These are phyloP conservation scores for Astur gentilis DNA, from an alignment of 2,113 vertebrate species.

Conservation along the genomic window DNA sequence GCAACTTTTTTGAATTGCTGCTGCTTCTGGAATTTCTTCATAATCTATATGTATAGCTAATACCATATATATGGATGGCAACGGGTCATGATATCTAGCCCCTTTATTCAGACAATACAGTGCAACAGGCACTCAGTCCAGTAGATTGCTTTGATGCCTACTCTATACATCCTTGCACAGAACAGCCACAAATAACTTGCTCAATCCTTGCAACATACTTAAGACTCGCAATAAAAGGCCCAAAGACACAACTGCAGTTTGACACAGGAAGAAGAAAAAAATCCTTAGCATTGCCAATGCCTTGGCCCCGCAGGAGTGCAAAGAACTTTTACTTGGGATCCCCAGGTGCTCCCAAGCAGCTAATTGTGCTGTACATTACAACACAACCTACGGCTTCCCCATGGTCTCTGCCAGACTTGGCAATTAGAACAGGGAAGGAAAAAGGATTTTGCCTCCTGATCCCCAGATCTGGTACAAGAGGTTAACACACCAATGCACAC, in stretches of 20 bases:
- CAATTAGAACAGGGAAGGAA: neutral
- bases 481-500: neutral
- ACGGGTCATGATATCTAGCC: neutral
- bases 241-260: neutral
- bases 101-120: neutral
- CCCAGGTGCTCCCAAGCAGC: neutral
- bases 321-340: neutral
- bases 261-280: neutral
- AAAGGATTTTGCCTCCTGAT: neutral
- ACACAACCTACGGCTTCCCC: neutral
- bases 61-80: neutral
- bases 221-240: neutral
- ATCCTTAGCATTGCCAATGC: neutral
- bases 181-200: neutral
- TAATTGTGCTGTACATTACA: neutral
- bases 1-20: neutral
- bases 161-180: neutral
- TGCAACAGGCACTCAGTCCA: neutral
- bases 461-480: neutral
- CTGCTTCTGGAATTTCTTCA: neutral
- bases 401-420: neutral
- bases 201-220: neutral
- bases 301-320: rapidly evolving
- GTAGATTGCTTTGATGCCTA: neutral
- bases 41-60: neutral